These are phyloP conservation scores for Malachius bipustulatus DNA, from an alignment of 2,888 invertebrate species.

Conservation along the genomic window DNA sequence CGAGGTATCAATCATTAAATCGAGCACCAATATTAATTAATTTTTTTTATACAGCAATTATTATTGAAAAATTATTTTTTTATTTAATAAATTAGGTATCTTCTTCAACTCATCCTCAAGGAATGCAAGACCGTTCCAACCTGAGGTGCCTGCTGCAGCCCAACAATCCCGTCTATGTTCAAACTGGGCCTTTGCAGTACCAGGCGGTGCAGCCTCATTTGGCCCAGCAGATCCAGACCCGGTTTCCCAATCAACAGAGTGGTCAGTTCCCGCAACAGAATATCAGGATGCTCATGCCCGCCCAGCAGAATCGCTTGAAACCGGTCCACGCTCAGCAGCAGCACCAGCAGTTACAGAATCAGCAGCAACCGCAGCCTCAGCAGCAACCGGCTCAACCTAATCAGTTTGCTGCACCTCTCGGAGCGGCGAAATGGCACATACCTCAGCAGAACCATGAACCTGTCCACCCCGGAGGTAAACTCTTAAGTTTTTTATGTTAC, in stretches of 20 bases:
- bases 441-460: constrained; percentile 42
- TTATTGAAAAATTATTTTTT: constrained; percentile 11
- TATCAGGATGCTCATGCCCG: constrained; percentile 25
- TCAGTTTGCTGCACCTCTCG: constrained; percentile 33
- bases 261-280: constrained; percentile 20
- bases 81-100: too few relatives aligned
- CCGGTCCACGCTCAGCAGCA: constrained; percentile 21
- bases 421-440: constrained; percentile 61
- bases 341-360: constrained; percentile 28
- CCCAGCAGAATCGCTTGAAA: constrained; percentile 31
- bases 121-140: constrained; percentile 33
- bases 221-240: constrained; percentile 32
- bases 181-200: constrained; percentile 36
- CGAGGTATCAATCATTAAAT: too few relatives aligned
- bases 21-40: too few relatives aligned
- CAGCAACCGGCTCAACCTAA: constrained; percentile 14
- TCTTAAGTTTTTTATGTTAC: constrained; percentile 9
- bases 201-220: constrained; percentile 35
- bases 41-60: too few relatives aligned
- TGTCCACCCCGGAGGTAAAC: too few relatives aligned
- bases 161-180: constrained; percentile 33
- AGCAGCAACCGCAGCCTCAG: constrained; percentile 19
- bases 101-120: constrained; percentile 49
- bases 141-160: constrained; percentile 36
- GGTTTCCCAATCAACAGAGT: constrained; percentile 24